Evolutionary conservation across 2,888 invertebrate species (phyloP).

Genomic region (Tipula confusa): DNA sequence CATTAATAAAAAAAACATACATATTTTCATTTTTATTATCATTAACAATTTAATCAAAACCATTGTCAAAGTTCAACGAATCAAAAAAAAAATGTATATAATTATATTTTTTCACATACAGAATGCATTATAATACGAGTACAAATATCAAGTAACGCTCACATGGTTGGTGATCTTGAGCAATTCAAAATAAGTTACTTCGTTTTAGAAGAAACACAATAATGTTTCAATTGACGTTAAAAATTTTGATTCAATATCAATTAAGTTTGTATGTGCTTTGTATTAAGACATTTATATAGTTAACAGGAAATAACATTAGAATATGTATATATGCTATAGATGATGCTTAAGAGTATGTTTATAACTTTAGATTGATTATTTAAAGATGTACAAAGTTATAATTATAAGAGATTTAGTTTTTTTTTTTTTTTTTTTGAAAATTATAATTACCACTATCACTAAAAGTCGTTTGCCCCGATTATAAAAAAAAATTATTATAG

Average conservation of each 20-base stretch:
- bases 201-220: constrained; percentile 4
- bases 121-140: background rate
- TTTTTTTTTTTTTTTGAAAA: background rate
- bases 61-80: constrained; percentile 20
- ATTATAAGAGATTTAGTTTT: background rate
- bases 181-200: constrained; percentile 17
- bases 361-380: background rate
- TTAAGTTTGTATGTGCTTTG: background rate
- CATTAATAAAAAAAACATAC: background rate
- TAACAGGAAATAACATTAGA: background rate
- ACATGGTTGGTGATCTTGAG: background rate
- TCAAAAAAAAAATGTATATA: background rate
- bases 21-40: constrained; percentile 3
- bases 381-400: background rate
- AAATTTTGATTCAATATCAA: background rate
- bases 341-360: background rate
- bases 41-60: constrained; percentile 12
- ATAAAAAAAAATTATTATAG: background rate
- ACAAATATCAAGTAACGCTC: background rate
- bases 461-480: background rate
- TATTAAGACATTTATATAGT: background rate
- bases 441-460: background rate
- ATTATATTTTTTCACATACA: background rate
- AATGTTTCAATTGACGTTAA: background rate
- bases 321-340: background rate